These are phyloP conservation scores for Lithodes maja DNA, from an alignment of 2,888 invertebrate genomes.

Conservation along the genomic window DNA sequence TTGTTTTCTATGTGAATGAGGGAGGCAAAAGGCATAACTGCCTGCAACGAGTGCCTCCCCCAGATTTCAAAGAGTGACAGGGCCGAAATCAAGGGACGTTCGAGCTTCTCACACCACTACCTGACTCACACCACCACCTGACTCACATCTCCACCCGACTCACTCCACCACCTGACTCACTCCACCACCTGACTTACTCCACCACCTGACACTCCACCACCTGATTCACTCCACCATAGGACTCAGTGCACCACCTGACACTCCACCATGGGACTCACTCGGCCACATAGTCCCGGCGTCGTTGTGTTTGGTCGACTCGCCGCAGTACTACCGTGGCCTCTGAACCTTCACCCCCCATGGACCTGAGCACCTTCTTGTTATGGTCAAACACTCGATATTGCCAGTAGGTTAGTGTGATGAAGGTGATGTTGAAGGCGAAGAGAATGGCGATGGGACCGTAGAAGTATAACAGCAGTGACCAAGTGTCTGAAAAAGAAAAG, in stretches of 20 bases:
- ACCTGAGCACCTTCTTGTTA: neutral
- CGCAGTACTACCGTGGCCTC: neutral
- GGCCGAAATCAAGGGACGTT: too few relatives aligned
- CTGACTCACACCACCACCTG: neutral
- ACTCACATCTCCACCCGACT: neutral
- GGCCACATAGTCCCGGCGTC: constrained; percentile 29
- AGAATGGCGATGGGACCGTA: constrained; percentile 39
- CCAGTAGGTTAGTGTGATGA: constrained; percentile 35
- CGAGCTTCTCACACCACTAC: neutral
- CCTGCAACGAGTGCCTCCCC: too few relatives aligned
- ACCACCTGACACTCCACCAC: neutral
- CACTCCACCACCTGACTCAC: constrained; percentile 1
- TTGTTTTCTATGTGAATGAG: too few relatives aligned
- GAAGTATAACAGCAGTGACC: constrained; percentile 22
- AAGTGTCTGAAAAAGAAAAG: constrained; percentile 10
- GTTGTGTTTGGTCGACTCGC: neutral
- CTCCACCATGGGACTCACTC: constrained; percentile 29
- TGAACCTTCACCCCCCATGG: neutral
- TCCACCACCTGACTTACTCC: neutral
- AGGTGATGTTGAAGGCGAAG: constrained; percentile 17
- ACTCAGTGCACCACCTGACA: constrained; percentile 1
- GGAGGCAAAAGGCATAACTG: too few relatives aligned
- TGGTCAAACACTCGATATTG: constrained; percentile 2
- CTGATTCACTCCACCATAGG: neutral
- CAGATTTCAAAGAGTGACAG: too few relatives aligned